Evolutionary conservation across 1,140 invertebrate genomes (phyloP).

Genomic region (Drosophila persimilis): DNA sequence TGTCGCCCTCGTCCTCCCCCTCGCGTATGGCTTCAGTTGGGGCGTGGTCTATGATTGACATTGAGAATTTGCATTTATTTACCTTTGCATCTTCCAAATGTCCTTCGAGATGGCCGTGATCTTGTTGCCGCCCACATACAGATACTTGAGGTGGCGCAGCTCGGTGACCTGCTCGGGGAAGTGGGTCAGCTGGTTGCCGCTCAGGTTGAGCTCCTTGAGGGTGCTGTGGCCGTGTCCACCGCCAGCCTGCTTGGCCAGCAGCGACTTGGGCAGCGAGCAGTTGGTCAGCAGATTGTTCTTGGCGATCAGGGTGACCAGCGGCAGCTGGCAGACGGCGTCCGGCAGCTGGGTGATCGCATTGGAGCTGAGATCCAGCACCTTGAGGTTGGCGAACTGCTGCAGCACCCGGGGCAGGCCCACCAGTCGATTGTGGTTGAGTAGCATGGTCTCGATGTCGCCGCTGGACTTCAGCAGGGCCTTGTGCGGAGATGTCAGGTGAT

Average conservation of each 20-base stretch:
- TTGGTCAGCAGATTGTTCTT: constrained; percentile 94
- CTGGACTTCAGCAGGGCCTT: constrained; percentile 85
- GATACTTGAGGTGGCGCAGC: constrained; percentile 89
- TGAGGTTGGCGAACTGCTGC: constrained; percentile 87
- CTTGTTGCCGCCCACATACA: constrained; percentile 95
- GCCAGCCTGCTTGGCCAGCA: constrained; percentile 69
- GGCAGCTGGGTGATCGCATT: constrained; percentile 91
- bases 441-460: constrained; percentile 86
- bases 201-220: constrained; percentile 94
- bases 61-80: constrained; percentile 44
- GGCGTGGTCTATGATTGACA: no score
- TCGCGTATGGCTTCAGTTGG: no score
- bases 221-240: constrained; percentile 51
- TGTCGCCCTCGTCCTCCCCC: no score
- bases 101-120: constrained; percentile 92
- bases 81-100: constrained; percentile 91
- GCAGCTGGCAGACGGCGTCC: constrained; percentile 87
- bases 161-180: constrained; percentile 95
- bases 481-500: constrained; percentile 79
- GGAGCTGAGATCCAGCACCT: constrained; percentile 92
- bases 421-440: constrained; percentile 89
- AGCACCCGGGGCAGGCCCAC: constrained; percentile 84
- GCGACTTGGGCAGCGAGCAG: constrained; percentile 92
- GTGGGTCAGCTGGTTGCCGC: constrained; percentile 92
- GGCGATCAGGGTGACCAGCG: constrained; percentile 89